Percentiles rank a stretch among this genome's conserved stretches.
phyloP scores from a whole-genome alignment of 2,113 vertebrate species.

The Mastomys natalensis region DNA sequence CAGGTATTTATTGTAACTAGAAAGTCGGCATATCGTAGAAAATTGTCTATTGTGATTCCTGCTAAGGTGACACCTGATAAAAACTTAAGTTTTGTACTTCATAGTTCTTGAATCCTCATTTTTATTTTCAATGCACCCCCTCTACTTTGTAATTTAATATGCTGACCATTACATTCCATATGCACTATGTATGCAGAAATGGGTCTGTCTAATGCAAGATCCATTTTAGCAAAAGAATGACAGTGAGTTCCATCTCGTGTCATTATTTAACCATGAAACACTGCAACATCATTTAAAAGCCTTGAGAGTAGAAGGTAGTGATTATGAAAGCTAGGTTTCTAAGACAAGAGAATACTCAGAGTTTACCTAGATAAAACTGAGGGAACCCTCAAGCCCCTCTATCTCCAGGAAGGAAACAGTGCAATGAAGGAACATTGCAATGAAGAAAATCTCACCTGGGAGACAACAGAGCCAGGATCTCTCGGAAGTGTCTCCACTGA shows the following conservation, averaged over 20 bases:
- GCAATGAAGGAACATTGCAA: rapidly evolving
- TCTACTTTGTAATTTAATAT: not conserved
- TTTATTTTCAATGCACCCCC: not conserved
- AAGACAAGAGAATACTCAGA: not conserved
- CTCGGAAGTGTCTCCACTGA: not conserved
- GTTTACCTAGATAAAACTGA: not conserved
- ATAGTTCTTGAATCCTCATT: not conserved
- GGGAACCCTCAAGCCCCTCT: not conserved
- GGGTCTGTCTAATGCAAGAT: not conserved
- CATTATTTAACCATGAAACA: not conserved
- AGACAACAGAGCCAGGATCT: not conserved
- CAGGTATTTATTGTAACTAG: not conserved
- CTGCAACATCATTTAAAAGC: not conserved
- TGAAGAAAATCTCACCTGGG: not conserved
- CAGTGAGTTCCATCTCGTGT: not conserved
- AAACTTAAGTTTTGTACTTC: not conserved
- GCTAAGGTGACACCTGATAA: not conserved
- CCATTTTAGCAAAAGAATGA: not conserved
- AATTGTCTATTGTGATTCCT: not conserved
- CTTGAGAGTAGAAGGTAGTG: not conserved
- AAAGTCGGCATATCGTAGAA: not conserved
- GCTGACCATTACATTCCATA: not conserved
- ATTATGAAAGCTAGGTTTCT: not conserved
- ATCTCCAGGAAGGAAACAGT: not conserved
- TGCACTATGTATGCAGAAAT: not conserved